Evolutionary conservation across 2,888 invertebrate species (phyloP).

Genomic region (Rhaphigaster nebulosa): DNA sequence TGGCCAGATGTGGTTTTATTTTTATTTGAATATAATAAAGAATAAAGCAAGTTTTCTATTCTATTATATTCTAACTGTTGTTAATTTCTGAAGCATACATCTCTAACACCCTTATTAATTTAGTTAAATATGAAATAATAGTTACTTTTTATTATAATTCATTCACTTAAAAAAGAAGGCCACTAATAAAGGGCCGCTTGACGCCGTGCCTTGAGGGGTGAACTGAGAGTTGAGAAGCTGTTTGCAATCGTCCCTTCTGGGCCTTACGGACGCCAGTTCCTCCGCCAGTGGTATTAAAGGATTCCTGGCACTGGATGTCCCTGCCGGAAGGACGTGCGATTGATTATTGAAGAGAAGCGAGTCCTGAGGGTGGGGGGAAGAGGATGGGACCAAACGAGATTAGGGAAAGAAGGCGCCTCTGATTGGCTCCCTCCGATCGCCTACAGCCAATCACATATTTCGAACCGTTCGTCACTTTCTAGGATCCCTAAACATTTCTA

Average conservation of each 20-base stretch:
- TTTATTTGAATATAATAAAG: too few species aligned
- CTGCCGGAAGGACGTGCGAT: conserved; percentile 15
- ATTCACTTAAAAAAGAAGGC: neutral
- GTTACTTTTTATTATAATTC: neutral
- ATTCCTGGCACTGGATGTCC: neutral
- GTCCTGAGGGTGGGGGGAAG: neutral
- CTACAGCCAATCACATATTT: conserved; percentile 17
- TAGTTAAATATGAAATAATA: too few species aligned
- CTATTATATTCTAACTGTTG: too few species aligned
- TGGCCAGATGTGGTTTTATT: too few species aligned
- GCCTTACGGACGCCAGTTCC: neutral
- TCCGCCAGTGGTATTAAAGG: conserved; percentile 9
- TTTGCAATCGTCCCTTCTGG: neutral
- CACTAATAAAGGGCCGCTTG: neutral
- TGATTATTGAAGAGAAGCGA: conserved; percentile 18
- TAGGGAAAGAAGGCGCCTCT: conserved; percentile 20
- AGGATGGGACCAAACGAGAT: neutral
- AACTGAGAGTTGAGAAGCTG: neutral
- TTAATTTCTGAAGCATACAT: too few species aligned
- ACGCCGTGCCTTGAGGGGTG: neutral
- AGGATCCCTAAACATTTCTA: neutral
- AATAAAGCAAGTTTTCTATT: too few species aligned
- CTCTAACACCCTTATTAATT: too few species aligned
- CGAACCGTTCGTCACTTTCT: neutral
- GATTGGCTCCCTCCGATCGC: neutral